phyloP scores from a whole-genome alignment of 2,113 vertebrate genomes.

The Choloepus hoffmanni region DNA sequence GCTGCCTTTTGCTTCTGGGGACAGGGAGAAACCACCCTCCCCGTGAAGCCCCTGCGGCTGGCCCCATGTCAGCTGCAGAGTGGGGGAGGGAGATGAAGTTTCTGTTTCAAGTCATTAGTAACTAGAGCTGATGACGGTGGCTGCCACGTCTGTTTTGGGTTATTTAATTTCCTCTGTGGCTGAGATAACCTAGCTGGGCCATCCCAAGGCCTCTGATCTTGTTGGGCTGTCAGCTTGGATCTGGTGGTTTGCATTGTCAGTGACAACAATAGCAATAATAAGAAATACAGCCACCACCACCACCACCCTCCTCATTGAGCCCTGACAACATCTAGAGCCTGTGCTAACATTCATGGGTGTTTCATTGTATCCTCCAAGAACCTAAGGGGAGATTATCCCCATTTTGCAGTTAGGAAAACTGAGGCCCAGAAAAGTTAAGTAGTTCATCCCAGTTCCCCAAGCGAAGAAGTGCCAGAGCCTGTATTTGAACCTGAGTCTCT shows the following conservation, averaged over 20 bases:
- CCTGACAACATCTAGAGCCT: rapidly evolving
- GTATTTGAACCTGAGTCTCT: neutral
- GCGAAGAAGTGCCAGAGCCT: neutral
- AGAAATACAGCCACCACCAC: rapidly evolving
- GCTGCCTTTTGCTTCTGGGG: neutral
- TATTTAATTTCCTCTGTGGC: neutral
- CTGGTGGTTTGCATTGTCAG: neutral
- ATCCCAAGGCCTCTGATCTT: neutral
- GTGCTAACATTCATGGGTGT: rapidly evolving
- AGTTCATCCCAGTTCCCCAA: neutral
- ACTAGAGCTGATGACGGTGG: neutral
- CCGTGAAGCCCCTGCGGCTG: neutral
- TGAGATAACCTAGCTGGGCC: neutral
- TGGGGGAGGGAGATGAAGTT: neutral
- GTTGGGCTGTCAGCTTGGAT: neutral
- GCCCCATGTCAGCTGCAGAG: neutral
- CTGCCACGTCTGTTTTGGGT: neutral
- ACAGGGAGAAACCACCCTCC: rapidly evolving
- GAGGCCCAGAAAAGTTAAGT: neutral
- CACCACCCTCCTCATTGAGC: rapidly evolving
- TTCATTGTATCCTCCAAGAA: rapidly evolving
- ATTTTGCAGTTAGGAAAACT: neutral
- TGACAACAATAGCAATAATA: too few species aligned
- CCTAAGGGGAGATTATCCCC: rapidly evolving
- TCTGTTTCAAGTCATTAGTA: conserved; percentile 57